Evolutionary conservation across 53 echinoderm and acorn worm species (phyloP), one percentile per base, ranked within the genome.

Genomic region (Mesocentrotus franciscanus): DNA sequence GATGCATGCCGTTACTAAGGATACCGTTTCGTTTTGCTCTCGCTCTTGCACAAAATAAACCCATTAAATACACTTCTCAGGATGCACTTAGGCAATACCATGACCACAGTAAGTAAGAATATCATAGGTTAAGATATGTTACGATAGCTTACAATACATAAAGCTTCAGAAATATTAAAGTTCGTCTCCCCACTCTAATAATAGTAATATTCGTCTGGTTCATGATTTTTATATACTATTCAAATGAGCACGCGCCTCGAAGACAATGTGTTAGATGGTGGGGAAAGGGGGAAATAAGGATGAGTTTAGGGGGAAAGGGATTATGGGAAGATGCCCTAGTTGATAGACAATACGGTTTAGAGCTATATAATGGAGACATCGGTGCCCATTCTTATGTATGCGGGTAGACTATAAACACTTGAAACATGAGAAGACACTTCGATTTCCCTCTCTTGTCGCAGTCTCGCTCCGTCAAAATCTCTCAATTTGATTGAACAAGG

Each of bases 381-480:
- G 42, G 42, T 81, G 42, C 81, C 12, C 11, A 36, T 56, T 27
- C 13, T 87, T 87, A n/a, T 58, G 58, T 87, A 87, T 87, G 27
- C 58, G 27, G 87, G n/a, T n/a, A 87, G 87, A 56, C 87, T 87
- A 87, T 87, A 87, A 87, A 87, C 87, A 87, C 87, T 87, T 87
- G 87, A 87, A 87, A 87, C 58, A 26, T 57, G 87, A 87, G 87
- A 87, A 87, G 12, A 27, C 58, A 57, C 87, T 87, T 87, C 87
- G 87, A 87, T 87, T 58, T 85, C 27, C 14, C 29, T 87, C 22
- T 27, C 87, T 58, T 87, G 59, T n/a, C 58, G 18, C 49, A 22
- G 87, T 87, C 87, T 57, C 87, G 87, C 87, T 58, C 87, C 87
- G 87, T 87, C 87, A 27, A 58, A n/a, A 87, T 87, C 87, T 87